Evolutionary conservation across 2,888 invertebrate genomes (phyloP).

Genomic region (Drosophila barbarae): DNA sequence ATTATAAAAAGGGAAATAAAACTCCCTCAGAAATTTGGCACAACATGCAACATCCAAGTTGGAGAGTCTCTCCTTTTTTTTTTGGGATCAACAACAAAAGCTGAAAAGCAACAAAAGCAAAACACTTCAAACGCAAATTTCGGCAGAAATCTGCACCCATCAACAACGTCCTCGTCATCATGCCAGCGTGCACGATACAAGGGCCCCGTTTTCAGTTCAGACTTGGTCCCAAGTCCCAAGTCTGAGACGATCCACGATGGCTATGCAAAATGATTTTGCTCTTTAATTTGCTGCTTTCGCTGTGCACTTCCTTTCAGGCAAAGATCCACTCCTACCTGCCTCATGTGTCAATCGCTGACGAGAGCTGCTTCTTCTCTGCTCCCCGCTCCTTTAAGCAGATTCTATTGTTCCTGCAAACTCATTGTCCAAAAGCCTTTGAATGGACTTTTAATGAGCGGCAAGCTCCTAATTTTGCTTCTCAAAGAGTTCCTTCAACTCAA

Average conservation of each 20-base stretch:
- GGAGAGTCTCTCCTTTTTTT: background rate
- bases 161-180: conserved; percentile 62
- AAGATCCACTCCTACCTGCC: conserved; percentile 27
- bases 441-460: conserved; percentile 64
- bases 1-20: conserved; percentile 6
- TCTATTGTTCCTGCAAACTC: conserved; percentile 65
- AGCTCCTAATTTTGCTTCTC: conserved; percentile 27
- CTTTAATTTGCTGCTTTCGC: conserved; percentile 69
- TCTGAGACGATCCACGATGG: conserved; percentile 29
- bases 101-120: conserved; percentile 41
- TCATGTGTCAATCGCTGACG: conserved; percentile 64
- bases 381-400: background rate
- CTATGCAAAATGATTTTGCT: conserved; percentile 72
- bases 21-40: conserved; percentile 30
- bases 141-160: conserved; percentile 76
- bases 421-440: conserved; percentile 58
- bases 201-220: conserved; percentile 21
- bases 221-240: too few species aligned
- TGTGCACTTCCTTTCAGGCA: conserved; percentile 67
- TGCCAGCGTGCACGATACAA: conserved; percentile 20
- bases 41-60: conserved; percentile 27
- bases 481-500: conserved; percentile 30
- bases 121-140: conserved; percentile 75
- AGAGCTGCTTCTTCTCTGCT: conserved; percentile 1
- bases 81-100: conserved; percentile 9